Conservation (phyloP, 2,113 vertebrate species). For the Rhabdornis inornatus region DNA sequence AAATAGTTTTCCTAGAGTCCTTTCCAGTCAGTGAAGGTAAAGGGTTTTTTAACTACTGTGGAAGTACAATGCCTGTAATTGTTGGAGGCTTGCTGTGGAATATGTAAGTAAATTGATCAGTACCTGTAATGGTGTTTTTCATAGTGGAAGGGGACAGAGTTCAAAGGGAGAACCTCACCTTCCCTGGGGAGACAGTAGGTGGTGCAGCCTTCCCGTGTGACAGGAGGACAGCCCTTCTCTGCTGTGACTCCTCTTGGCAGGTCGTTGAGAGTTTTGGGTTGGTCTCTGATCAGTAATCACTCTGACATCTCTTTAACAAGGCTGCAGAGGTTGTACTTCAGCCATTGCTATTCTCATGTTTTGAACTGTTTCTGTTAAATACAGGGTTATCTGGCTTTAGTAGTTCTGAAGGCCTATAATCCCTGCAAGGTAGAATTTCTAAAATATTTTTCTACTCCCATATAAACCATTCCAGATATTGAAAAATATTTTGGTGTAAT, state of each 20-base stretch:
- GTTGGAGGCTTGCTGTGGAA: neutral
- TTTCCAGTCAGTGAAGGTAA: neutral
- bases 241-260: neutral
- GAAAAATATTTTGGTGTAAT: neutral
- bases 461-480: neutral
- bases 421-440: neutral
- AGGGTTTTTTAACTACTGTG: neutral
- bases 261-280: neutral
- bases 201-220: neutral
- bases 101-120: neutral
- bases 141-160: accelerated
- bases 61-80: neutral
- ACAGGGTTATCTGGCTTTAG: neutral
- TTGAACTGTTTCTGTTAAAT: neutral
- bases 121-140: neutral
- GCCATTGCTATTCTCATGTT: neutral
- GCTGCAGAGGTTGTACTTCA: neutral
- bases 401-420: neutral
- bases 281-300: neutral
- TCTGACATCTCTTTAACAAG: neutral
- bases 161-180: neutral
- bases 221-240: neutral
- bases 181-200: neutral
- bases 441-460: neutral
- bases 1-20: neutral